phyloP scores from a whole-genome alignment of 2,113 vertebrate genomes.

The Sapajus apella region DNA sequence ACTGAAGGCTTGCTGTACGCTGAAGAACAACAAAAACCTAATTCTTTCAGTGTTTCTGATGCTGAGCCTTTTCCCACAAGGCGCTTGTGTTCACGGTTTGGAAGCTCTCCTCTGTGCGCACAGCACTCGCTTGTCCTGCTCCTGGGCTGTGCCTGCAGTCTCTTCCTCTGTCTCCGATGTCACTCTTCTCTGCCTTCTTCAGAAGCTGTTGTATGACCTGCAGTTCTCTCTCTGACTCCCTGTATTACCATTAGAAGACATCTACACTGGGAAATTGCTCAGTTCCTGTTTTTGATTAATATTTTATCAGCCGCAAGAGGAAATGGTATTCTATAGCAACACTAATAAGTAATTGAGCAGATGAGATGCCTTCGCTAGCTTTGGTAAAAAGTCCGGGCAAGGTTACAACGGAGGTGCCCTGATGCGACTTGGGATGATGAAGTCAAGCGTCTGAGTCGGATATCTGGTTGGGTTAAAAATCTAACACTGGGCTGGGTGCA shows the following conservation, averaged over 20 bases:
- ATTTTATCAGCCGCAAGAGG: constrained; percentile 94
- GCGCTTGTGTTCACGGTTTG: background rate
- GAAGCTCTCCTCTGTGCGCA: background rate
- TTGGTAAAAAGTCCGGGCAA: constrained; percentile 73
- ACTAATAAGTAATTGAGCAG: constrained; percentile 94
- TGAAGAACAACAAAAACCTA: background rate
- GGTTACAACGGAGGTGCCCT: constrained; percentile 69
- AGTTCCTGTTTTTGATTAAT: constrained; percentile 98
- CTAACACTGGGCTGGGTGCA: background rate
- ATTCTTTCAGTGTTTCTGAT: background rate
- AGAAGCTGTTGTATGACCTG: constrained; percentile 90
- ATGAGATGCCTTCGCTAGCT: constrained; percentile 82
- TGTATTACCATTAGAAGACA: constrained; percentile 93
- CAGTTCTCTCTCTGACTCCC: constrained; percentile 89
- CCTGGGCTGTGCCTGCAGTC: constrained; percentile 58
- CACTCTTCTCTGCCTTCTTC: constrained; percentile 85
- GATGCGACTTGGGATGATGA: constrained; percentile 47
- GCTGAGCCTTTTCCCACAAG: background rate
- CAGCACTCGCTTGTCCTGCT: constrained; percentile 43
- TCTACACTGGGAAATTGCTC: constrained; percentile 91
- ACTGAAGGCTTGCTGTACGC: background rate
- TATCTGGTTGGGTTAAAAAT: constrained; percentile 44
- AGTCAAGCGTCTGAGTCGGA: background rate
- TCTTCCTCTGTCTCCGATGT: constrained; percentile 80
- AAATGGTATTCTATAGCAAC: constrained; percentile 95